Base-by-base conservation (phyloP, 1,140 invertebrate genomes). In the Ceratina japonica region DNA sequence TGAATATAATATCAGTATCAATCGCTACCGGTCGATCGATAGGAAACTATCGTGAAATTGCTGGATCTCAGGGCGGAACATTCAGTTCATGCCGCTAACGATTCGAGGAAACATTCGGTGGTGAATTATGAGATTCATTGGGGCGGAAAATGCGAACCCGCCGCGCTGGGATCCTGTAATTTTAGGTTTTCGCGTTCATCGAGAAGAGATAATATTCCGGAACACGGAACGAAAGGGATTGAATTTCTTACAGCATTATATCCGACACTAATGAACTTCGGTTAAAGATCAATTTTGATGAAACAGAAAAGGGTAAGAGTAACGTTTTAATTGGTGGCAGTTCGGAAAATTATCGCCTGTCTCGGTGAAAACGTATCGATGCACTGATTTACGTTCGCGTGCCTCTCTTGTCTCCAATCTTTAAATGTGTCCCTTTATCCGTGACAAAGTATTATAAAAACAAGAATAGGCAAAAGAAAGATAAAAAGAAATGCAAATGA, bases 331-430 rank as follows among this genome's bases (percentile, higher is more conserved):
- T 31, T 31, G 12, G 2, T 22, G n/a, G 3, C 3, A 56, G 2
- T 15, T 56, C 3, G 4, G 52, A 79, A 58, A n/a, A 44, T 75
- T 68, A 51, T 84, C 64, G 20, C 31, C 20, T 18, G 8, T 75
- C 66, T 65, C 58, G 77, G n/a, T 80, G 79, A 58, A 63, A 56
- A 22, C 37, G 10, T 44, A 22, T 70, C 58, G 49, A 24, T 68
- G 31, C 54, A 52, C 52, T 61, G 49, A 75, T 71, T 71, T 65
- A 44, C 49, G 62, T 81, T 62, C 54, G 37, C 79, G 66, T 85
- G 80, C 72, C 80, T 84, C 70, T 85, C 79, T 63, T 84, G 58
- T 79, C 63, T 84, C 65, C 79, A 64, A 86, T 22, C 61, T 83
- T 69, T 83, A 71, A 73, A 73, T 79, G 74, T 73, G 74, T 58